A percentile compares a stretch with the other conserved stretches of the same genome.
These are phyloP conservation scores for Adineta ricciae DNA, from an alignment of 2,888 invertebrate species.

Conservation along the genomic window DNA sequence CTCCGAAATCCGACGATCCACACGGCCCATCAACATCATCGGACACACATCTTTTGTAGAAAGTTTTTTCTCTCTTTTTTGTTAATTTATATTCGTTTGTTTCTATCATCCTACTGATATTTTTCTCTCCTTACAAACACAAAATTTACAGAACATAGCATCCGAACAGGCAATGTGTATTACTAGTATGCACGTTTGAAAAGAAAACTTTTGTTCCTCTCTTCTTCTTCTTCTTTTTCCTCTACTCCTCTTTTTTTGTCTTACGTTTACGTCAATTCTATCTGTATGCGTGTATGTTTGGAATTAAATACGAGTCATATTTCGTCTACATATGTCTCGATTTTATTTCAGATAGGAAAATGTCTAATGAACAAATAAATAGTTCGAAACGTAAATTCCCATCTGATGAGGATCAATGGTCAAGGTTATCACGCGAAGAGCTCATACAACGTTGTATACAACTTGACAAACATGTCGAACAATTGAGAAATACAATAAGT, in stretches of 20 bases:
- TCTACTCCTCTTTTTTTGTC: too few species aligned
- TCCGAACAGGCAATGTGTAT: constrained; percentile 2
- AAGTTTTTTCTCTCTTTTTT: not conserved
- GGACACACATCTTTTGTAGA: constrained; percentile 11
- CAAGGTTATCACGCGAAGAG: constrained; percentile 42
- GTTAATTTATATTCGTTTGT: not conserved
- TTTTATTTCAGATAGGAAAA: not conserved
- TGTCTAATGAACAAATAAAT: not conserved
- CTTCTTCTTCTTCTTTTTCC: too few species aligned
- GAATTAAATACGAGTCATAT: not conserved
- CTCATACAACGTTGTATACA: constrained; percentile 19
- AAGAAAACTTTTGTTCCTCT: not conserved
- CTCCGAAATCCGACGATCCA: not conserved
- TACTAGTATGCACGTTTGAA: not conserved
- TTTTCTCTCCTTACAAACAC: not conserved
- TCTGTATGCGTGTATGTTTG: not conserved
- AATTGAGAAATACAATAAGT: constrained; percentile 57
- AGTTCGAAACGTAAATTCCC: not conserved
- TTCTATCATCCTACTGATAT: not conserved
- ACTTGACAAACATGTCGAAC: constrained; percentile 66
- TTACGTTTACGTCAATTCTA: constrained; percentile 5
- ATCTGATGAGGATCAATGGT: not conserved
- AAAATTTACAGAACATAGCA: not conserved
- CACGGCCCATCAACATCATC: not conserved
- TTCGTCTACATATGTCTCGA: not conserved